Evolutionary conservation across 2,797 vertebrate species (phyloP), one percentile per base, ranked within the genome.

Genomic region (Euphonia xanthogaster): DNA sequence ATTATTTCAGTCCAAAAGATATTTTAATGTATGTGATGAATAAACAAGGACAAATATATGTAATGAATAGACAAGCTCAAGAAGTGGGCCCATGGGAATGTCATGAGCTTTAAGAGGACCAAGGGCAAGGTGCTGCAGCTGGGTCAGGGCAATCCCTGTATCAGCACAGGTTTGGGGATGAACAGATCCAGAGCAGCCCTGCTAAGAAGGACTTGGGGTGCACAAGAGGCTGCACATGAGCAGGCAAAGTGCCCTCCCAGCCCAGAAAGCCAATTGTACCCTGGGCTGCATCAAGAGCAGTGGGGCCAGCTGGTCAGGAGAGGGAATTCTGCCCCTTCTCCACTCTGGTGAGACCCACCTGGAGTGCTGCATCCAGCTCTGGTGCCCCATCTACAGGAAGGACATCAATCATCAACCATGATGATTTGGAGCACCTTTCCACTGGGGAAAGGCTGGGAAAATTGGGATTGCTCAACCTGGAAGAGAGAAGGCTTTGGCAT

Each of bases 1-100:
- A 70, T 78, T 86, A 57, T 76, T 86, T 22, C 50, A 61, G 39
- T 50, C 25, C 18, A 77, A 86, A 87, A 84, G 4, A 70, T 84
- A 82, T 79, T 94, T 86, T 77, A 80, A 37, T 53, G n/a, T 33
- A 24, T 24, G 22, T 24, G 16, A 33, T 55, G n/a, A 55, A 55
- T n/a, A 33, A 16, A 33, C 14, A 10, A 33, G 54, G 54, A 33
- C 23, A 24, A 63, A 74, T 63, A 61, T 48, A 74, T 48, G 22
- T 70, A 86, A 88, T 33, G 7, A 51, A 45, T 66, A 72, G 23
- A 44, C 7, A 30, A 51, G n/a, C 24, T 39, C 20, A 37, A 44
- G 37, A n/a, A 33, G 6, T 8, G 10, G 17, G 6, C 4, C 7
- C 2, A 2, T 48, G 10, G 7, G 4, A 72, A 51, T 30, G 7